Evolutionary conservation across 1,140 invertebrate species (phyloP), one percentile per base, ranked within the genome.

Genomic region (Danaus melanippus): DNA sequence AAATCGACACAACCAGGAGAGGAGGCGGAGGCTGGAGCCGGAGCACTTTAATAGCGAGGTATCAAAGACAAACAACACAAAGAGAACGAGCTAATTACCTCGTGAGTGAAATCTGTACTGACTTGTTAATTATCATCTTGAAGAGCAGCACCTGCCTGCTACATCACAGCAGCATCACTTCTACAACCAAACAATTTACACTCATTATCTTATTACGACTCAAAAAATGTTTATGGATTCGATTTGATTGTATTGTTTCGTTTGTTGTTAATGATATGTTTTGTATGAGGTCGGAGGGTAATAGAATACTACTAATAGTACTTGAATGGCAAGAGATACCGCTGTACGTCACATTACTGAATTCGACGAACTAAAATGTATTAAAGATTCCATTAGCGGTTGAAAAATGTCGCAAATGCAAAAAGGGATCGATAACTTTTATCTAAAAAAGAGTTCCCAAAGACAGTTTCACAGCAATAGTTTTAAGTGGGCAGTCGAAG

Each of bases 401-500:
- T 2, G 21, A 32, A 32, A 32, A 32, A 32, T 32, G 21, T 32
- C 4, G 21, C 21, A 32, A 32, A 32, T 32, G 21, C 21, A 32
- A 32, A 32, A 32, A 32, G 21, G 6, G 21, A 32, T 32, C 21
- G 21, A 32, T 32, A 32, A 32, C 21, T 32, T 32, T 32, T 32
- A 32, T 32, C 21, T 32, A 32, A 32, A 32, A 32, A 32, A 32
- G 21, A 32, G 21, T 32, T 32, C 21, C 8, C 48, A n/a, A 40
- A 9, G 50, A 42, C 43, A 51, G 43, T 50, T 50, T 46, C 56
- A 43, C 51, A 58, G 67, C 64, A 64, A 69, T 69, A 69, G 65
- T 69, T 74, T 69, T 73, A 82, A 79, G 76, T 79, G 78, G 76
- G 60, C 74, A 79, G 72, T 74, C 74, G 77, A 75, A 75, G 71